Conservation (phyloP, 2,113 vertebrate genomes). For the Gnathonemus echidnorhynchus region DNA sequence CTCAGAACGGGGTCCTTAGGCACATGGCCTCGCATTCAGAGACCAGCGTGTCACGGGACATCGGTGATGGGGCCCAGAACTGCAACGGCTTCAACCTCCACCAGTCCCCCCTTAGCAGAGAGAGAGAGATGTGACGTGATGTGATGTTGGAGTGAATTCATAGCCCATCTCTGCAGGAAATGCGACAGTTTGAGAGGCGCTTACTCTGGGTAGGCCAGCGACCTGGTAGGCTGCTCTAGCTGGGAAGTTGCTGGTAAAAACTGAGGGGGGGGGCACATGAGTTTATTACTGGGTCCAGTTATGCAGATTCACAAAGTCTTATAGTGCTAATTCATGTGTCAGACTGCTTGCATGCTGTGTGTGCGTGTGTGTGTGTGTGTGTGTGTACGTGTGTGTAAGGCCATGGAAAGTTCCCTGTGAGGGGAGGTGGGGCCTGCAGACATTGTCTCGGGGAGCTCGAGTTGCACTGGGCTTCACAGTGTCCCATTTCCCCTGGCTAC, state of each 20-base stretch:
- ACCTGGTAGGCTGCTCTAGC: constrained; percentile 71
- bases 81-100: constrained; percentile 64
- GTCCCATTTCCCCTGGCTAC: constrained; percentile 46
- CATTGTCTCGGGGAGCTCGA: constrained; percentile 31
- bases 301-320: background rate
- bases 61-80: constrained; percentile 56
- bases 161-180: background rate
- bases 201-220: constrained; percentile 63
- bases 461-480: constrained; percentile 37
- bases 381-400: background rate
- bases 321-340: background rate
- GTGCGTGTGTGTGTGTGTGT: background rate
- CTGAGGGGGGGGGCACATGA: constrained; percentile 32
- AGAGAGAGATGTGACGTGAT: background rate
- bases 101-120: constrained; percentile 52
- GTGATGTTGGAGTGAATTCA: background rate
- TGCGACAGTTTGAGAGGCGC: constrained; percentile 18
- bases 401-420: constrained; percentile 44
- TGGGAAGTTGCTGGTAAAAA: constrained; percentile 62
- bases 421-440: constrained; percentile 11
- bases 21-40: background rate
- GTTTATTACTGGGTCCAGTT: background rate
- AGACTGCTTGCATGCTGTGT: background rate
- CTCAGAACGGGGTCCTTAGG: background rate
- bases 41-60: constrained; percentile 40